Percentiles rank a stretch among this genome's conserved stretches.
phyloP scores from a whole-genome alignment of 1,140 invertebrate genomes.

The Caerostris darwini region DNA sequence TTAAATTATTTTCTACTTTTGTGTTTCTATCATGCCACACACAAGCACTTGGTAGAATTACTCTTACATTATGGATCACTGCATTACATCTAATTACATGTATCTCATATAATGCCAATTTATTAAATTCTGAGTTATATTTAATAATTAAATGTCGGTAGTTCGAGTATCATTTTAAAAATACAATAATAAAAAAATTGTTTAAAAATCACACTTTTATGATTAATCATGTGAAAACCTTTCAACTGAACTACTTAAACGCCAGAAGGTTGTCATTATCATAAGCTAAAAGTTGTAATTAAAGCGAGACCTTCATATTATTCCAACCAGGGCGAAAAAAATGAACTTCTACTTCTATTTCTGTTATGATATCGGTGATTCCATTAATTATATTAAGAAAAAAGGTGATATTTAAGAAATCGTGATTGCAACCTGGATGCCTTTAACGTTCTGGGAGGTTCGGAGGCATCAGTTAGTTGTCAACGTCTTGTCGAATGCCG shows the following conservation, averaged over 20 bases:
- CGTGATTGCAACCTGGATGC: conserved; percentile 22
- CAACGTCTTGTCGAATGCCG: conserved; percentile 35
- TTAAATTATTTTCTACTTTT: too few relatives aligned
- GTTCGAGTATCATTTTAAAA: too few relatives aligned
- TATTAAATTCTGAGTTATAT: too few relatives aligned
- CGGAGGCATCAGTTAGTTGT: background rate
- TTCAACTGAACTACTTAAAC: background rate
- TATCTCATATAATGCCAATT: background rate
- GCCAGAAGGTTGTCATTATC: background rate
- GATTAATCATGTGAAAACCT: background rate
- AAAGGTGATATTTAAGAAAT: conserved; percentile 65
- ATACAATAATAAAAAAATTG: too few relatives aligned
- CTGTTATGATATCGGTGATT: background rate
- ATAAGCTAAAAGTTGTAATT: conserved; percentile 42
- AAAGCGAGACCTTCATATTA: background rate
- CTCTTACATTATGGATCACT: background rate
- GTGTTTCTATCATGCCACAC: too few relatives aligned
- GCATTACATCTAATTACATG: background rate
- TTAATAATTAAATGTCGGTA: too few relatives aligned
- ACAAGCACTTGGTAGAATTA: background rate
- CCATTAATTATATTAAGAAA: conserved; percentile 62
- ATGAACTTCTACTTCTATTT: conserved; percentile 37
- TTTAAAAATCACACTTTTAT: background rate
- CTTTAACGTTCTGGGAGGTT: conserved; percentile 61
- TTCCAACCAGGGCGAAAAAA: background rate